These are phyloP conservation scores for Menura novaehollandiae DNA, from an alignment of 2,113 vertebrate species.

Conservation along the genomic window DNA sequence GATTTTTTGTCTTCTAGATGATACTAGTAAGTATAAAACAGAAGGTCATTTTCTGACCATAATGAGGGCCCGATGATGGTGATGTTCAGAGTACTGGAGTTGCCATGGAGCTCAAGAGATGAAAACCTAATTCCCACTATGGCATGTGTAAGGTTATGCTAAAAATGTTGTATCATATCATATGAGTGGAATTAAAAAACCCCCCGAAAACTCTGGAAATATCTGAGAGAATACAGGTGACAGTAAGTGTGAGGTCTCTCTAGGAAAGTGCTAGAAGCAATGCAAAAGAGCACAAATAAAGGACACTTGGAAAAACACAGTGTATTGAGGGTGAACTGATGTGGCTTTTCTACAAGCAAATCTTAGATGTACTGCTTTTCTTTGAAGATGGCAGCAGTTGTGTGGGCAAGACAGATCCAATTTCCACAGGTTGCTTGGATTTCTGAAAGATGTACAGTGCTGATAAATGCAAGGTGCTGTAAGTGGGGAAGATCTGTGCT, in stretches of 20 bases:
- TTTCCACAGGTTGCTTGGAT: not conserved
- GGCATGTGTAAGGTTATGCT: not conserved
- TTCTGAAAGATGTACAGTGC: not conserved
- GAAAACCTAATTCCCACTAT: not conserved
- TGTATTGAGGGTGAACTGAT: not conserved
- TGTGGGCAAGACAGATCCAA: constrained; percentile 10
- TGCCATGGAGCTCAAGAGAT: not conserved
- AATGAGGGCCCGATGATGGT: not conserved
- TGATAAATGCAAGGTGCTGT: not conserved
- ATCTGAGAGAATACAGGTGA: not conserved
- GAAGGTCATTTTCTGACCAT: not conserved
- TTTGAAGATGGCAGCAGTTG: constrained; percentile 44
- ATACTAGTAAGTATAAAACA: not conserved
- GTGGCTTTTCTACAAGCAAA: not conserved
- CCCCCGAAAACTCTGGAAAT: not conserved
- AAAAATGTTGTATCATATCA: not conserved
- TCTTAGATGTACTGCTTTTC: not conserved
- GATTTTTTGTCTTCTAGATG: not conserved
- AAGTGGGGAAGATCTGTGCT: not conserved
- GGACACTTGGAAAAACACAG: not conserved
- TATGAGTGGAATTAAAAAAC: not conserved
- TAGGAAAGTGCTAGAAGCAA: not conserved
- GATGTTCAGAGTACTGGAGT: not conserved
- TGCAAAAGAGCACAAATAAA: not conserved
- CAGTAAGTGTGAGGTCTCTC: not conserved